phyloP scores from a whole-genome alignment of 2,113 vertebrate genomes.

The Hiodon tergisus region DNA sequence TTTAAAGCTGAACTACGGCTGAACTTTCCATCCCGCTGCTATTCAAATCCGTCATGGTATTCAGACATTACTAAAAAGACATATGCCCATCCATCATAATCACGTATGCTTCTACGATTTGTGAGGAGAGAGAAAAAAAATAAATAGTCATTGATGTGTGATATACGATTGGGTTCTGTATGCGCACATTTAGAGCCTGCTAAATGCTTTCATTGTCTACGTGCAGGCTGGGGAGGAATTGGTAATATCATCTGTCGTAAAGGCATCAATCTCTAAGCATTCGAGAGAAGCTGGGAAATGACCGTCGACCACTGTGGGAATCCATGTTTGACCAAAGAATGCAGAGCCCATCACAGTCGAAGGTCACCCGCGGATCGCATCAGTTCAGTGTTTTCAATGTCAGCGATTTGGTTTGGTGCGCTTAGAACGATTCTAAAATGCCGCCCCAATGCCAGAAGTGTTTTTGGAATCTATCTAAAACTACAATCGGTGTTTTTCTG shows the following conservation, averaged over 20 bases:
- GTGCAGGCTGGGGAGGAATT: background rate
- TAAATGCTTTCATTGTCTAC: conserved; percentile 3
- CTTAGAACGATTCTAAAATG: too few species aligned
- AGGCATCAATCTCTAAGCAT: conserved; percentile 10
- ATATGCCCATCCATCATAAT: conserved; percentile 4
- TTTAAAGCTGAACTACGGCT: conserved; percentile 47
- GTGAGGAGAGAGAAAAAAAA: background rate
- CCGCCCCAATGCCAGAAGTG: background rate
- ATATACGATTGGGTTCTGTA: conserved; percentile 1
- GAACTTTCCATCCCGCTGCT: conserved; percentile 44
- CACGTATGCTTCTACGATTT: conserved; percentile 7
- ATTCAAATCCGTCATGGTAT: conserved; percentile 18
- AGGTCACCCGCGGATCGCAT: background rate
- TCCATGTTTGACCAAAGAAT: too few species aligned
- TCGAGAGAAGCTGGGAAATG: conserved; percentile 5
- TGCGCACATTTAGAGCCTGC: conserved; percentile 7
- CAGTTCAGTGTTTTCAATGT: background rate
- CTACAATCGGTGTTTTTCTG: background rate
- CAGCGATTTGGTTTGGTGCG: too few species aligned
- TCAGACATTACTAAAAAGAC: background rate
- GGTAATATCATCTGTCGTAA: conserved; percentile 12
- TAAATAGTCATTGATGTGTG: background rate
- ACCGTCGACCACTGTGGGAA: background rate
- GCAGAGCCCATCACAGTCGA: too few species aligned
- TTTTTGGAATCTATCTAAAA: background rate